A percentile compares a stretch with the other conserved stretches of the same genome.
phyloP scores from a whole-genome alignment of 64 coral and sea anemone genomes.

The Montipora capricornis region DNA sequence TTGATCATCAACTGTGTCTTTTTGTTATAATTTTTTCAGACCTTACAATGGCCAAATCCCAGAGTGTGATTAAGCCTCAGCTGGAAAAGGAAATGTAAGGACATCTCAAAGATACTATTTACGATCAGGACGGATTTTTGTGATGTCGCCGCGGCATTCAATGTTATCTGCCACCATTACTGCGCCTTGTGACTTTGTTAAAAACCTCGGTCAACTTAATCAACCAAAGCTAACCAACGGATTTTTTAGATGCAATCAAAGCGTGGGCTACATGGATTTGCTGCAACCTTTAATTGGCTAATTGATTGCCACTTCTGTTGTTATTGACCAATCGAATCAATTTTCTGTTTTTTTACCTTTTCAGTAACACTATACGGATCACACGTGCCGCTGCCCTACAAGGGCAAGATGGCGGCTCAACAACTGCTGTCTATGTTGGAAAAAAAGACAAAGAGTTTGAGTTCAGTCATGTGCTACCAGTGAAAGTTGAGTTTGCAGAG shows the following conservation, averaged over 20 bases:
- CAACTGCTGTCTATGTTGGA: slow-evolving; percentile 64
- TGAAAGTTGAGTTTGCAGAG: slow-evolving; percentile 91
- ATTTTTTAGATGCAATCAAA: too few relatives aligned
- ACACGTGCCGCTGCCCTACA: slow-evolving; percentile 95
- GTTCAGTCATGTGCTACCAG: slow-evolving; percentile 78
- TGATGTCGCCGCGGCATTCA: too few relatives aligned
- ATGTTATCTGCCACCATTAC: too few relatives aligned
- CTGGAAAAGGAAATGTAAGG: slow-evolving; percentile 99
- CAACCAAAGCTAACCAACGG: too few relatives aligned
- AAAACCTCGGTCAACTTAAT: too few relatives aligned
- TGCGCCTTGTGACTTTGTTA: too few relatives aligned
- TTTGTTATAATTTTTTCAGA: slow-evolving; percentile 60
- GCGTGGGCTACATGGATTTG: background rate
- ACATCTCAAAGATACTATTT: background rate
- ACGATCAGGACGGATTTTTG: background rate
- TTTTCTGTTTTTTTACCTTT: background rate
- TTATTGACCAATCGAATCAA: background rate
- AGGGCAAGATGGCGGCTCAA: slow-evolving; percentile 84
- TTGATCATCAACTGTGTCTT: too few relatives aligned
- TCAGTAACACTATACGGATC: slow-evolving; percentile 88
- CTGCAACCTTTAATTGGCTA: background rate
- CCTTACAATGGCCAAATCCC: slow-evolving; percentile 93
- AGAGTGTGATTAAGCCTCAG: slow-evolving; percentile 88
- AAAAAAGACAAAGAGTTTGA: slow-evolving; percentile 96
- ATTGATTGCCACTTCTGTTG: background rate